Evolutionary conservation across 1,140 invertebrate species (phyloP), one percentile per base, ranked within the genome.

Genomic region (Drosophila trapezifrons): DNA sequence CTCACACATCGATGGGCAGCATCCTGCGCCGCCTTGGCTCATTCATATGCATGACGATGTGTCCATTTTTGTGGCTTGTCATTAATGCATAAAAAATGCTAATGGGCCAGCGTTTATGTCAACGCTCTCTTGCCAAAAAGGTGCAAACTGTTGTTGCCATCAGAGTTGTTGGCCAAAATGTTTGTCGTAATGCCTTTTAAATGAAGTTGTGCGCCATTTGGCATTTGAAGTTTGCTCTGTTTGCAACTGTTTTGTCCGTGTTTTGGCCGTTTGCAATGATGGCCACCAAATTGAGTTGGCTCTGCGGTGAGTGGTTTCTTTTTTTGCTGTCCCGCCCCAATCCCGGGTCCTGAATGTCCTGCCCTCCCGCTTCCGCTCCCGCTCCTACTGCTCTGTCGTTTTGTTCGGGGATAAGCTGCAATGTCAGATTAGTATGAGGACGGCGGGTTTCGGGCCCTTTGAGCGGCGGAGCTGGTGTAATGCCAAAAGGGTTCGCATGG

Each of bases 11-110:
- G 62, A 64, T 64, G 42, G 64, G 60, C 37, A 47, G 59, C 37
- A 49, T 59, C 54, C 38, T 72, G 70, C 25, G 47, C 58, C 71
- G 55, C 32, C 49, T 62, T 59, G 42, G 35, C 74, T 86, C 83
- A 86, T 86, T 86, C 83, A 87, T 86, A 86, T 86, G 83, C 83
- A 86, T 86, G 83, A 86, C 83, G 84, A 86, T 86, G 83, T 87
- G 83, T 87, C 83, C 83, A 86, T 86, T 86, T 87, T 87, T 83
- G 83, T 83, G 83, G 83, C 83, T 87, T 86, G 83, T 86, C 83
- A 86, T 86, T 86, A 87, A 86, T 86, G 83, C 83, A 86, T 87
- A 86, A 86, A 86, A 86, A 86, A 86, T 86, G 84, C 76, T 86
- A 86, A 86, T 87, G 79, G 82, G 84, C 67, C 76, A 49, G 86